Evolutionary conservation across 2,113 vertebrate genomes (phyloP).

Genomic region (Girardinichthys multiradiatus): DNA sequence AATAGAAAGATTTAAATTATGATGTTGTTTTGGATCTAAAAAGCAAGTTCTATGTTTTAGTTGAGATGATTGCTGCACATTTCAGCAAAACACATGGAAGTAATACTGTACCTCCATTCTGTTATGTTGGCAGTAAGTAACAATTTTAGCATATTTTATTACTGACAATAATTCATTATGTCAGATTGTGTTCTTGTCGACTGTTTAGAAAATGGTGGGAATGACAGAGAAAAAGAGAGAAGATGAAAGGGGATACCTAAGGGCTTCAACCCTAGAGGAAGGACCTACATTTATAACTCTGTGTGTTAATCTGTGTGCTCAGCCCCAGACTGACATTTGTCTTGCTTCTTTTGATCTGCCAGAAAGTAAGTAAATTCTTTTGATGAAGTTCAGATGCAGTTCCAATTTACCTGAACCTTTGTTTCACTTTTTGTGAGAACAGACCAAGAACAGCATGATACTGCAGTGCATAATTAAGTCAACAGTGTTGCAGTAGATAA

Average conservation of each 20-base stretch:
- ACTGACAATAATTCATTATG: constrained; percentile 62
- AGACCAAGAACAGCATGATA: constrained; percentile 50
- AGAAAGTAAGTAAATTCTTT: constrained; percentile 33
- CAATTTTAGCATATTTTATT: constrained; percentile 46
- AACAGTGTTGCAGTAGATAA: constrained; percentile 71
- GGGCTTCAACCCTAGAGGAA: constrained; percentile 54
- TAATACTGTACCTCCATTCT: too few species aligned
- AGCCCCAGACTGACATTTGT: constrained; percentile 29
- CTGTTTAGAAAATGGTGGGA: constrained; percentile 58
- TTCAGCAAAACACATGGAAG: too few species aligned
- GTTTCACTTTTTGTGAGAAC: constrained; percentile 28
- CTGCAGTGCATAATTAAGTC: constrained; percentile 69
- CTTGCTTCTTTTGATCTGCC: constrained; percentile 66
- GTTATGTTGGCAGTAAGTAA: constrained; percentile 19
- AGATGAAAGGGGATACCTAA: constrained; percentile 53
- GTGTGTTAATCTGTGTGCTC: constrained; percentile 23
- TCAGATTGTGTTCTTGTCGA: constrained; percentile 56
- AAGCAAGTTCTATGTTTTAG: not conserved
- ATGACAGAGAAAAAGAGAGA: constrained; percentile 54
- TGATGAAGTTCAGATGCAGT: constrained; percentile 20
- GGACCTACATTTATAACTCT: constrained; percentile 56
- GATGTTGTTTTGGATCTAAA: not conserved
- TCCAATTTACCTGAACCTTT: constrained; percentile 8
- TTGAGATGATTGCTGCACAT: not conserved
- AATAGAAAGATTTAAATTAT: not conserved